These are phyloP conservation scores for Aphaenogaster ashmeadi DNA, from an alignment of 1,140 invertebrate species.

Conservation along the genomic window DNA sequence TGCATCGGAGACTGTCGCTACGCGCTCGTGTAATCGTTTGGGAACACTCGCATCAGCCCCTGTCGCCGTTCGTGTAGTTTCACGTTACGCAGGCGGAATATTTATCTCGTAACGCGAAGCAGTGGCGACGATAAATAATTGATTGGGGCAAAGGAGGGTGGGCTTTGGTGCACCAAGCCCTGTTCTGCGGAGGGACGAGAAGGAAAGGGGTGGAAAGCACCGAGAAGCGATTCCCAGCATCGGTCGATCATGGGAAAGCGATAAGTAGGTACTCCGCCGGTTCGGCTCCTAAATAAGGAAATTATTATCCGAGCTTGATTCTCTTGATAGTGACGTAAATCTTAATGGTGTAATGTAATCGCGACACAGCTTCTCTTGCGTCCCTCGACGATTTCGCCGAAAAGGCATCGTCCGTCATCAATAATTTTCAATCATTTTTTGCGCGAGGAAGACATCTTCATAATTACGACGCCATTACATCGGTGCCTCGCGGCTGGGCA, in stretches of 20 bases:
- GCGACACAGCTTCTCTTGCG: background rate
- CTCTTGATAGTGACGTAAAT: background rate
- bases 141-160: constrained; percentile 63
- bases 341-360: constrained; percentile 40
- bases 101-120: constrained; percentile 65
- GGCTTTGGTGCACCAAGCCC: constrained; percentile 10
- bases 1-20: constrained; percentile 26
- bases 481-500: background rate
- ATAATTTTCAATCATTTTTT: constrained; percentile 56
- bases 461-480: constrained; percentile 44
- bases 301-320: constrained; percentile 5
- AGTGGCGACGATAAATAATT: constrained; percentile 69
- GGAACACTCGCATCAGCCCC: constrained; percentile 9
- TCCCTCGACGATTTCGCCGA: background rate
- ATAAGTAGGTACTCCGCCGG: background rate
- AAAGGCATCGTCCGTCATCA: constrained; percentile 7
- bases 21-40: constrained; percentile 30
- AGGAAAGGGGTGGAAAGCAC: constrained; percentile 49
- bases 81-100: constrained; percentile 67
- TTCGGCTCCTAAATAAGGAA: background rate
- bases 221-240: constrained; percentile 10
- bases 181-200: constrained; percentile 11
- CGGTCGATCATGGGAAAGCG: constrained; percentile 37
- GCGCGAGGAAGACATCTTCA: background rate
- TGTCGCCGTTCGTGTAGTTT: constrained; percentile 41